Base-by-base conservation (phyloP, 2,888 invertebrate genomes). In the Blastobasis adustella region DNA sequence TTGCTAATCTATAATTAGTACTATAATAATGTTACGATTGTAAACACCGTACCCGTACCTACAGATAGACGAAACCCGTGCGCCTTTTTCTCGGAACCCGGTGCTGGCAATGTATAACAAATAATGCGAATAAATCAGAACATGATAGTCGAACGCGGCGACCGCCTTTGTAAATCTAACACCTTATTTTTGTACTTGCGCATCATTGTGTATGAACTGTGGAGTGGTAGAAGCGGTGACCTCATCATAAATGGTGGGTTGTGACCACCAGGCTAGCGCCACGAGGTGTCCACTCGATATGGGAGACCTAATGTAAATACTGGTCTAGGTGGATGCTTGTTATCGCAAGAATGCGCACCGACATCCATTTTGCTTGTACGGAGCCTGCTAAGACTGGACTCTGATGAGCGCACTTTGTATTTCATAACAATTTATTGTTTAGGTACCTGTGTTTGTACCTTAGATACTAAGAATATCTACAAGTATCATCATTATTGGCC, bases 181-280 rank as follows among this genome's bases (percentile, higher is more conserved):
- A 46, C 47, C 37, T 9, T 48, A 40, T 6, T 43, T 23, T 23
- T 23, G 23, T 23, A 49, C 37, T 37, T 6, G 23, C 23, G 1
- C 46, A 44, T 49, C 45, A 46, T 40, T 45, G 48, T 46, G 39
- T 48, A 44, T 23, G 46, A 49, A 46, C 44, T 51, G 38, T 47
- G 58, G 41, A 4, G 39, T n/a, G 49, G 39, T 69, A 65, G 64
- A 67, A 71, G 67, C 58, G 67, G 67, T 83, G 84, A 82, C 78
- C 78, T 83, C 82, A 83, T 69, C 73, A 65, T 56, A 60, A 65
- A 67, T 58, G 57, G 59, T 59, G 57, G 66, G 68, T 69, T 61
- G 58, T 66, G 83, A 84, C 84, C 83, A 84, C 84, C 83, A 76
- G 74, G 80, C 68, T 60, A 58, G 81, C 71, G 79, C 71, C 73